phyloP scores from a whole-genome alignment of 2,797 vertebrate genomes.

The Zalophus californianus region DNA sequence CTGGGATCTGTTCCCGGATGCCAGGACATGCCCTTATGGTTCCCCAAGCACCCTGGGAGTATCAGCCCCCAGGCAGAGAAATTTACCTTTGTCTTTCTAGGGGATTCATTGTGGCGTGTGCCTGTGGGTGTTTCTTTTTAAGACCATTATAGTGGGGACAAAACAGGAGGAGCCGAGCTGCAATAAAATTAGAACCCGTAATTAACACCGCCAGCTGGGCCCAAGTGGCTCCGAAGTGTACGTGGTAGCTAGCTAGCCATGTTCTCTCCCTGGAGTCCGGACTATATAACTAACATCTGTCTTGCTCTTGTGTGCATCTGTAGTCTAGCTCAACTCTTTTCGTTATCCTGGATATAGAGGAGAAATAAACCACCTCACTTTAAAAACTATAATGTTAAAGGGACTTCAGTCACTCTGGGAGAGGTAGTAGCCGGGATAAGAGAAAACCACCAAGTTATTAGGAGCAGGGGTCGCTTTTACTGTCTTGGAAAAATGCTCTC shows the following conservation, averaged over 20 bases:
- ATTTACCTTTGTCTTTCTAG: not conserved
- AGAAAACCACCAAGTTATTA: not conserved
- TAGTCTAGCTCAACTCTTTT: not conserved
- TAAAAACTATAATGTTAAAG: not conserved
- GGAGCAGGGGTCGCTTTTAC: not conserved
- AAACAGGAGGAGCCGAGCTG: constrained; percentile 6
- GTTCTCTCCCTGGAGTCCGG: not conserved
- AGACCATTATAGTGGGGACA: constrained; percentile 38
- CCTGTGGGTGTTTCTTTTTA: constrained; percentile 58
- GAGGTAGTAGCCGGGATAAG: not conserved
- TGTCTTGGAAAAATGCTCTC: not conserved
- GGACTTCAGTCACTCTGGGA: not conserved
- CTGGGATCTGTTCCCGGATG: not conserved
- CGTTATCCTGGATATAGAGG: not conserved
- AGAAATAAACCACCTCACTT: not conserved
- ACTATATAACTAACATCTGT: not conserved
- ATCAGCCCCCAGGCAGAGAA: not conserved
- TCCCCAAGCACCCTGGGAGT: not conserved
- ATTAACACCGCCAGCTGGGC: constrained; percentile 56
- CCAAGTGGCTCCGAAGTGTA: not conserved
- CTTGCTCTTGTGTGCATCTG: not conserved
- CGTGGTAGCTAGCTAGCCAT: not conserved
- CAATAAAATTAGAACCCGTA: constrained; percentile 71
- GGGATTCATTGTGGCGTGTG: not conserved
- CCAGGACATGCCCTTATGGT: fast-evolving